Percentiles rank a stretch among this genome's conserved stretches.
phyloP scores from a whole-genome alignment of 1,140 invertebrate species.

The Harlomillsia oculata region DNA sequence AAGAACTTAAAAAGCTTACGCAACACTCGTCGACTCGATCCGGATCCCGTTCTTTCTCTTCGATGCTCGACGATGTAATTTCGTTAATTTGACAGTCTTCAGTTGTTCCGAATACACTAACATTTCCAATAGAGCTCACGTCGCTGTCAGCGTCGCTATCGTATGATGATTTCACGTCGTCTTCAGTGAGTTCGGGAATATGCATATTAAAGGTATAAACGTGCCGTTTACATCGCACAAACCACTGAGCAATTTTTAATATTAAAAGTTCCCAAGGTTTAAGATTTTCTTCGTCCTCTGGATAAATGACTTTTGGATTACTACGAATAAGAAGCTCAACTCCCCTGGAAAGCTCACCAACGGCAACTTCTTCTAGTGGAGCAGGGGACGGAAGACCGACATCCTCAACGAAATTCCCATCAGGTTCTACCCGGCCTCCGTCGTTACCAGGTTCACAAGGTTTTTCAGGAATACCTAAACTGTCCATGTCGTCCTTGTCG shows the following conservation, averaged over 20 bases:
- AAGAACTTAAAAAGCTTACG: constrained; percentile 18
- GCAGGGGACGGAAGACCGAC: not conserved
- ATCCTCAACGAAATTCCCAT: not conserved
- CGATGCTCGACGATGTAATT: constrained; percentile 13
- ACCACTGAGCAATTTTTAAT: constrained; percentile 25
- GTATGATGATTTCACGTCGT: not conserved
- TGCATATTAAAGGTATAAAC: not conserved
- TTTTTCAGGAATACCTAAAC: no score
- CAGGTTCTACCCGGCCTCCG: constrained; percentile 2
- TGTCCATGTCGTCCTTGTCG: not conserved
- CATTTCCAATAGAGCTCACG: constrained; percentile 22
- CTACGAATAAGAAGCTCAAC: not conserved
- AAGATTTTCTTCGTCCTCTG: not conserved
- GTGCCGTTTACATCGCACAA: not conserved
- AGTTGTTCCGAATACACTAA: constrained; percentile 16
- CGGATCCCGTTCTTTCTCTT: constrained; percentile 2
- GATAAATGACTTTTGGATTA: not conserved
- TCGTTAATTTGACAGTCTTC: constrained; percentile 25
- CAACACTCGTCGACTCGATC: constrained; percentile 23
- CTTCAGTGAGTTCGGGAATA: constrained; percentile 11
- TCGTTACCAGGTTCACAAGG: no score
- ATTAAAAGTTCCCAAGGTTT: not conserved
- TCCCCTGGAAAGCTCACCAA: not conserved
- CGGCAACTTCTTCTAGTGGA: not conserved
- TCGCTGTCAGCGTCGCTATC: constrained; percentile 8